phyloP scores from a whole-genome alignment of 2,888 invertebrate genomes.

The Campoplex nolae region DNA sequence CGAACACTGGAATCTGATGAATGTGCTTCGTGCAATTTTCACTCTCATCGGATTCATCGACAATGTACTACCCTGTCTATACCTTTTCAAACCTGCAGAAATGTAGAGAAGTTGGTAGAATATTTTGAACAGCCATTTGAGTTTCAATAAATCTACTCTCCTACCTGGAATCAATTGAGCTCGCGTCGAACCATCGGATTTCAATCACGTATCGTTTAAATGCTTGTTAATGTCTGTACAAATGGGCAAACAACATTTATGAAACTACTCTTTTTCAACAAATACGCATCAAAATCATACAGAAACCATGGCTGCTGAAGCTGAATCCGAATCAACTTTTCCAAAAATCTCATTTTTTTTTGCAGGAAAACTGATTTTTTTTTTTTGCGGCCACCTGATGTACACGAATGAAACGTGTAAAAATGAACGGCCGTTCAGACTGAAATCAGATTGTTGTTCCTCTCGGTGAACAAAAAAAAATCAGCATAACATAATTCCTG shows the following conservation, averaged over 20 bases:
- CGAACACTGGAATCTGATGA: constrained; percentile 56
- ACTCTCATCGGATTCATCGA: constrained; percentile 42
- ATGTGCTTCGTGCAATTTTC: constrained; percentile 63
- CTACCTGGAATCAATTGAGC: not conserved
- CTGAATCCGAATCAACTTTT: too few relatives aligned
- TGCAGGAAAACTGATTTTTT: too few relatives aligned
- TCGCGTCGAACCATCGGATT: not conserved
- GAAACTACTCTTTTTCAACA: too few relatives aligned
- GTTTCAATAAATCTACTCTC: not conserved
- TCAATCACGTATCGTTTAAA: not conserved
- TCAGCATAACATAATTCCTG: not conserved
- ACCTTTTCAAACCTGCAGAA: constrained; percentile 12
- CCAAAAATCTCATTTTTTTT: too few relatives aligned
- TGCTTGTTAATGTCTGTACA: too few relatives aligned
- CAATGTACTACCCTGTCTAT: constrained; percentile 13
- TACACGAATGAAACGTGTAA: not conserved
- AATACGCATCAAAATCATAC: too few relatives aligned
- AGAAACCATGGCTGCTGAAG: too few relatives aligned
- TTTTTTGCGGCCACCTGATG: not conserved
- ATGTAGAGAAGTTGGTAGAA: constrained; percentile 16
- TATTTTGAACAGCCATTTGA: not conserved
- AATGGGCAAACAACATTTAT: too few relatives aligned
- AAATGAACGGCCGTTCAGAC: not conserved
- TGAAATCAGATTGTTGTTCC: not conserved
- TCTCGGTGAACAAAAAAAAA: not conserved